Base-by-base conservation (phyloP, 2,888 invertebrate species). In the Tromatobia lineatoria region DNA sequence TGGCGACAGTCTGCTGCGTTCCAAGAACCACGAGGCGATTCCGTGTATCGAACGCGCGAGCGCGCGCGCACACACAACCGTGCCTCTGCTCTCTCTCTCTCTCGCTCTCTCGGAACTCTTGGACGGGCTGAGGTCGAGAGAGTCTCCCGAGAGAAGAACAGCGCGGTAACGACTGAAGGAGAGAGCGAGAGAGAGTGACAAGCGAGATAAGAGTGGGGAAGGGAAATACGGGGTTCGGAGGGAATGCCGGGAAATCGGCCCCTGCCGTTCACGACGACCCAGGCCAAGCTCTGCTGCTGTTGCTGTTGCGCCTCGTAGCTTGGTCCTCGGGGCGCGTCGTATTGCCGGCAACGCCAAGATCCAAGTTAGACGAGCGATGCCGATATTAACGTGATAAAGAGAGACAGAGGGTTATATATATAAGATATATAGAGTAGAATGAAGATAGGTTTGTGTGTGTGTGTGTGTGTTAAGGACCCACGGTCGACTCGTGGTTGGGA, bases 1-100 rank as follows among this genome's bases (percentile, higher is more conserved):
- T 91, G 93, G 90, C 93, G 93, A 93, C 92, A 92, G 93, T 93
- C 93, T 93, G 91, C 92, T 90, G 91, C 90, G 90, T 93, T 93
- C 92, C 91, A 88, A 93, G 93, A 93, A 93, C 90, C 92, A 92
- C 93, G 92, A 91, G 92, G 92, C 90, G 90, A 93, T 93, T 93
- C 92, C 92, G 91, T 92, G 93, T 93, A 93, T 93, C 91, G 93
- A 92, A 89, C 92, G 90, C 87, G 90, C 88, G 88, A 89, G 88
- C 89, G 87, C 83, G 61, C 83, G 52, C 47, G 50, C 70, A 47
- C 78, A 45, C 34, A 52, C 81, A 54, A 7, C 29, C 61, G 57
- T 34, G 77, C 67, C 66, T 47, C 54, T 47, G 47, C 50, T 78
- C 66, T 70, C 69, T 76, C 47, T 29, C 29, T 29, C 3, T 29